Percentiles rank a stretch among this genome's conserved stretches.
These are phyloP conservation scores for Chalcis sispes DNA, from an alignment of 2,888 invertebrate species.

Conservation along the genomic window DNA sequence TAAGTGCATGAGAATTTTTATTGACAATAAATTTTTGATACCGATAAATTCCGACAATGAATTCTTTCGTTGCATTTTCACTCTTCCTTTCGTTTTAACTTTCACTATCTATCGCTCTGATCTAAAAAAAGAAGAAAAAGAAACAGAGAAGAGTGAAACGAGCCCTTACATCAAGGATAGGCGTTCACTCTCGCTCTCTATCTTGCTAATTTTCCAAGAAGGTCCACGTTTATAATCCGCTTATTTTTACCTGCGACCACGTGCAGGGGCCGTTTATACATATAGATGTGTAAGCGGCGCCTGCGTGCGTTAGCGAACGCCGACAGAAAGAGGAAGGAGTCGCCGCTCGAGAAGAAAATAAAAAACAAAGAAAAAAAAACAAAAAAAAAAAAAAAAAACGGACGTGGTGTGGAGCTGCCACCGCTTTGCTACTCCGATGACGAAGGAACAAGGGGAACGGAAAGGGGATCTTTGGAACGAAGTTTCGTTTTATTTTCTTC, in stretches of 20 bases:
- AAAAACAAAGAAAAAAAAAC: no score
- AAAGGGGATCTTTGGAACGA: neutral
- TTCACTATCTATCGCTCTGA: neutral
- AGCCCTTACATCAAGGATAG: neutral
- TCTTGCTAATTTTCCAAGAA: conserved; percentile 23
- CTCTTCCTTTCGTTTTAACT: no score
- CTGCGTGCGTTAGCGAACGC: neutral
- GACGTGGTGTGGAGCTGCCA: no score
- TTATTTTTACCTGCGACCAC: conserved; percentile 4
- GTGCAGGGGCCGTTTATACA: neutral
- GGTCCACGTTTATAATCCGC: neutral
- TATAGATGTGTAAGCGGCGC: neutral
- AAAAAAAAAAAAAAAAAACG: no score
- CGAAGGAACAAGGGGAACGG: neutral
- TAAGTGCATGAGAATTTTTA: no score
- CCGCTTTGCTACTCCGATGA: neutral
- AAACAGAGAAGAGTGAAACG: no score
- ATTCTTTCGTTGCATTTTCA: no score
- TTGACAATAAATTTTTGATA: no score
- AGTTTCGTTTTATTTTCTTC: neutral
- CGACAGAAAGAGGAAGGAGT: no score
- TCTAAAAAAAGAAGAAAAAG: neutral
- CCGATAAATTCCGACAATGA: no score
- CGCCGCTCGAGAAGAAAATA: no score
- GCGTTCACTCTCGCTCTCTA: neutral